Base-by-base conservation (phyloP, 2,888 invertebrate genomes). In the Caenorhabditis sp. region DNA sequence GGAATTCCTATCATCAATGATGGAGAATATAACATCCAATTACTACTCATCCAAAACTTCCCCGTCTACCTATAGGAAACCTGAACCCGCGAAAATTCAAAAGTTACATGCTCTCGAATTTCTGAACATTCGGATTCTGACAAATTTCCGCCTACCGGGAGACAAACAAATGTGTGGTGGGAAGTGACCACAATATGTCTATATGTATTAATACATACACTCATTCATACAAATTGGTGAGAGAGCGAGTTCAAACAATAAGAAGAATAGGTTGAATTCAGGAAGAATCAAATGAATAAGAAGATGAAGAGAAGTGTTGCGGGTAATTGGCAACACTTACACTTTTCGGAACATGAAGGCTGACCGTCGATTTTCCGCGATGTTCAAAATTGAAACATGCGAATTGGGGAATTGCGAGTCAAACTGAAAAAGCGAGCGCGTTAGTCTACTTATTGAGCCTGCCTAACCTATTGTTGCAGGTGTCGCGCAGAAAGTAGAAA, bases 291-390 rank as follows among this genome's bases (percentile, higher is more conserved):
- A 16, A 44, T 44, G 14, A 14, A n/a, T n/a, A n/a, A n/a, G n/a
- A n/a, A n/a, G n/a, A n/a, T n/a, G n/a, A 44, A 16, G 16, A 47
- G n/a, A 47, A 47, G 19, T n/a, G 8, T 54, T 47, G 58, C 38
- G 75, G 58, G 76, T 76, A 76, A 76, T 76, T 76, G 76, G 68
- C 76, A 68, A 68, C 76, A 76, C 68, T 76, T 76, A 75, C 68
- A 61, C 61, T 19, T 70, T 31, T 49, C 19, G 19, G 26, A 41
- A n/a, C n/a, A n/a, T n/a, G n/a, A n/a, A n/a, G n/a, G n/a, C 12
- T 41, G 7, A 70, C 56, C 56, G 26, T 44, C n/a, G n/a, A 26
- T 56, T 31, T 59, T 6, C 51, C 22, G 47, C n/a, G 28, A 28
- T 24, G 28, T n/a, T n/a, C 19, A 31, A 31, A 31, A 63, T 47